Evolutionary conservation across 30 jellyfish, hydroid and myxozoan genomes (phyloP).

Genomic region (Cassiopea andromeda): DNA sequence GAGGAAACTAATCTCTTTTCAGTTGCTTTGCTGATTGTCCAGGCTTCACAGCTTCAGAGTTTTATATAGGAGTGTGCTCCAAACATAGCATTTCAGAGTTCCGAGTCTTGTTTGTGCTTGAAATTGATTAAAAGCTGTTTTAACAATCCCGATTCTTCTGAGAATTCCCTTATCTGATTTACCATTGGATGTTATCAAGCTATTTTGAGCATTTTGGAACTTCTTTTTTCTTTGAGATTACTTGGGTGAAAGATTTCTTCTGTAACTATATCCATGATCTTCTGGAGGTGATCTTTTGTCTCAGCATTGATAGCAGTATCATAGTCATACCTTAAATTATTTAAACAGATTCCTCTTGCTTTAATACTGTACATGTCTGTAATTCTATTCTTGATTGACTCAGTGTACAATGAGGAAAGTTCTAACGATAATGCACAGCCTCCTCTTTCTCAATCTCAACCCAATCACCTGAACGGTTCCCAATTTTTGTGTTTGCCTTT

Average conservation of each 20-base stretch:
- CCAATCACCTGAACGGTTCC: background rate
- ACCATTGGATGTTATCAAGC: conserved; percentile 23
- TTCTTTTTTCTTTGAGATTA: background rate
- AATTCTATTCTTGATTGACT: background rate
- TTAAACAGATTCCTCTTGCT: conserved; percentile 6
- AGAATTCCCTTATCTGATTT: background rate
- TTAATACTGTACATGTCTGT: conserved; percentile 6
- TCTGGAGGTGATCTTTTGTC: background rate
- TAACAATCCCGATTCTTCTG: conserved; percentile 31
- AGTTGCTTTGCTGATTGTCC: conserved; percentile 32
- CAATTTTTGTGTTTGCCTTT: conserved; percentile 20
- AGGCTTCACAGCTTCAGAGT: conserved; percentile 15
- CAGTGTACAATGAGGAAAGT: background rate
- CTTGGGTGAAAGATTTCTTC: background rate
- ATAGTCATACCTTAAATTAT: background rate
- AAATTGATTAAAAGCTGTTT: background rate
- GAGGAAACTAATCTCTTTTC: conserved; percentile 7
- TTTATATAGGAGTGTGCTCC: conserved; percentile 7
- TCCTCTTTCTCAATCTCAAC: too few relatives aligned
- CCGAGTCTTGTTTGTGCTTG: conserved; percentile 27
- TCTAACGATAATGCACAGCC: too few relatives aligned
- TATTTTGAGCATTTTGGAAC: conserved; percentile 12
- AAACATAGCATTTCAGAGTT: conserved; percentile 21
- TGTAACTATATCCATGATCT: background rate
- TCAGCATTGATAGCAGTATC: conserved; percentile 39